phyloP scores from a whole-genome alignment of 2,113 vertebrate genomes.

The Amphilophus citrinellus region DNA sequence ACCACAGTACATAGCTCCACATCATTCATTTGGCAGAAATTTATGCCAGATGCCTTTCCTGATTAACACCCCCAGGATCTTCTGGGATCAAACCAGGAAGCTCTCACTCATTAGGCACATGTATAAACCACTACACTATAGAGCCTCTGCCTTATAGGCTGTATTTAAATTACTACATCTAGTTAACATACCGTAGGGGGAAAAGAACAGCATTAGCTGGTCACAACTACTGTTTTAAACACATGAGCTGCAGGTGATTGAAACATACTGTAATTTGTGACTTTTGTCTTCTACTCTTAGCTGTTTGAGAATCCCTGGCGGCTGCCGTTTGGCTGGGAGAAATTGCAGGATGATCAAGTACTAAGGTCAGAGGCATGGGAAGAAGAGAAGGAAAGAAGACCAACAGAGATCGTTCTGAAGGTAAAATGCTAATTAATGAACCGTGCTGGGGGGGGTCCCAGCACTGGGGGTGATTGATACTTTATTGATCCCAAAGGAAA shows the following conservation, averaged over 20 bases:
- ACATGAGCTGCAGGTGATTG: not conserved
- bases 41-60: not conserved
- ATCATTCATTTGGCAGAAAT: not conserved
- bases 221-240: too few relatives aligned
- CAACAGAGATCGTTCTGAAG: conserved; percentile 25
- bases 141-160: not conserved
- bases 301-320: conserved; percentile 62
- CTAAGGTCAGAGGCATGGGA: conserved; percentile 21
- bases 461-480: too few relatives aligned
- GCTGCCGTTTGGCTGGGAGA: conserved; percentile 66
- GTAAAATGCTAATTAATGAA: conserved; percentile 32
- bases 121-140: too few relatives aligned
- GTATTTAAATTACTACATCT: not conserved
- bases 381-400: conserved; percentile 42
- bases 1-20: too few relatives aligned
- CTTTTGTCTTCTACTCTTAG: conserved; percentile 14
- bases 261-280: not conserved
- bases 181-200: too few relatives aligned
- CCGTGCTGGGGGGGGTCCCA: not conserved
- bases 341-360: not conserved
- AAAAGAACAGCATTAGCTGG: too few relatives aligned
- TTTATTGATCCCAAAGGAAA: too few relatives aligned
- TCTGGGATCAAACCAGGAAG: too few relatives aligned
- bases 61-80: too few relatives aligned
- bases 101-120: too few relatives aligned